phyloP scores from a whole-genome alignment of 2,888 invertebrate genomes.

The Ophion costatus region DNA sequence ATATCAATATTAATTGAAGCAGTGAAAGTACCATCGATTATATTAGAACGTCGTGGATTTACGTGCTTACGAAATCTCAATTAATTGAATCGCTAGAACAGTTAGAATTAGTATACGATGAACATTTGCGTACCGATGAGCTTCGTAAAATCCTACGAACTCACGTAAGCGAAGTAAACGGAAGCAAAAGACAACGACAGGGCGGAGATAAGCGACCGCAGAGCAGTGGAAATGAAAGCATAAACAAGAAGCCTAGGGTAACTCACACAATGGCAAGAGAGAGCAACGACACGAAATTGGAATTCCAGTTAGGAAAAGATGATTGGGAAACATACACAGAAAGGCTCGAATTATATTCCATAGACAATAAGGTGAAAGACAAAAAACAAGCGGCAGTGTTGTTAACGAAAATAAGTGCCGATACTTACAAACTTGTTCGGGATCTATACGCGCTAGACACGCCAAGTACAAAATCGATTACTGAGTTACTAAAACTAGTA shows the following conservation, averaged over 20 bases:
- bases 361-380: slow-evolving; percentile 47
- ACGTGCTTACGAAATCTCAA: no score
- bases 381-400: slow-evolving; percentile 56
- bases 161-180: slow-evolving; percentile 29
- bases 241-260: background rate
- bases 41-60: no score
- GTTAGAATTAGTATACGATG: no score
- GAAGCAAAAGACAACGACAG: background rate
- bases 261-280: slow-evolving; percentile 37
- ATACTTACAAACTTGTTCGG: slow-evolving; percentile 57
- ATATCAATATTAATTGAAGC: no score
- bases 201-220: slow-evolving; percentile 7
- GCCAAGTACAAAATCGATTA: slow-evolving; percentile 48
- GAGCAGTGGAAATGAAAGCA: slow-evolving; percentile 15
- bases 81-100: no score
- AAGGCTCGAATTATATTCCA: slow-evolving; percentile 61
- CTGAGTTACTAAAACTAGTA: slow-evolving; percentile 53
- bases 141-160: slow-evolving; percentile 25
- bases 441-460: slow-evolving; percentile 58
- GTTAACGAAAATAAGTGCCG: slow-evolving; percentile 57
- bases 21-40: no score
- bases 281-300: slow-evolving; percentile 32
- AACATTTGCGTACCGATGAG: background rate
- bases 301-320: slow-evolving; percentile 33
- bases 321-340: slow-evolving; percentile 43